Percentiles rank a stretch among this genome's conserved stretches.
Evolutionary conservation across 2,113 vertebrate species (phyloP).

Genomic region (Philantomba maxwellii): DNA sequence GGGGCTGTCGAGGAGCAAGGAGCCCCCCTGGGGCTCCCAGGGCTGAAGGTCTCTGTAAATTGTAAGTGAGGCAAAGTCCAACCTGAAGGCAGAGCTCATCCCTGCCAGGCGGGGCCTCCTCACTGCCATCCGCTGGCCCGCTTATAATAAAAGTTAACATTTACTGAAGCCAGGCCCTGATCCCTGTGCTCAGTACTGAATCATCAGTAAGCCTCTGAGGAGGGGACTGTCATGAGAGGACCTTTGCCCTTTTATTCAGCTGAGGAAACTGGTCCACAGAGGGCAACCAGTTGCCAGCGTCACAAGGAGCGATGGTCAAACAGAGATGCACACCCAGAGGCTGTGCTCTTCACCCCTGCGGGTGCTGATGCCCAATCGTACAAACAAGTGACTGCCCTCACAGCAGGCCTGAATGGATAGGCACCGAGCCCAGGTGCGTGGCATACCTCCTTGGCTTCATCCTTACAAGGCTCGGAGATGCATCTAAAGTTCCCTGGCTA

Average conservation of each 20-base stretch:
- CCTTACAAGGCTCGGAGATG: background rate
- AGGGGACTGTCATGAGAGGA: no score
- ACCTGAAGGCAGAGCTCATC: background rate
- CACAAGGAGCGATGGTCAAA: background rate
- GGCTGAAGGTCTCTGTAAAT: conserved; percentile 6
- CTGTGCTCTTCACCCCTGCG: background rate
- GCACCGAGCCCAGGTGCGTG: background rate
- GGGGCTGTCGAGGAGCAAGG: background rate
- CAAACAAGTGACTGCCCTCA: background rate
- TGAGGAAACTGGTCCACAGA: background rate
- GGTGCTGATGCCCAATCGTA: no score
- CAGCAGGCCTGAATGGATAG: fast-evolving
- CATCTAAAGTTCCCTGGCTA: background rate
- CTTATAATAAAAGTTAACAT: background rate
- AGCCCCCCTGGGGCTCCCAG: background rate
- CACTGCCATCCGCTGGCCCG: no score
- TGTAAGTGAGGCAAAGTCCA: background rate
- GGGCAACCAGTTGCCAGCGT: background rate
- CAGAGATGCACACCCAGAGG: background rate
- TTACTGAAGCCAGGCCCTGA: background rate
- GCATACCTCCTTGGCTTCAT: background rate
- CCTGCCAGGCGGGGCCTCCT: background rate
- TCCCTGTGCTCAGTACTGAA: background rate
- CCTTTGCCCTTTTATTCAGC: background rate
- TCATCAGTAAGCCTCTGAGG: background rate